A percentile compares a stretch with the other conserved stretches of the same genome.
Conservation (phyloP, 2,797 vertebrate genomes). For the Mormyrus proboscirostris region DNA sequence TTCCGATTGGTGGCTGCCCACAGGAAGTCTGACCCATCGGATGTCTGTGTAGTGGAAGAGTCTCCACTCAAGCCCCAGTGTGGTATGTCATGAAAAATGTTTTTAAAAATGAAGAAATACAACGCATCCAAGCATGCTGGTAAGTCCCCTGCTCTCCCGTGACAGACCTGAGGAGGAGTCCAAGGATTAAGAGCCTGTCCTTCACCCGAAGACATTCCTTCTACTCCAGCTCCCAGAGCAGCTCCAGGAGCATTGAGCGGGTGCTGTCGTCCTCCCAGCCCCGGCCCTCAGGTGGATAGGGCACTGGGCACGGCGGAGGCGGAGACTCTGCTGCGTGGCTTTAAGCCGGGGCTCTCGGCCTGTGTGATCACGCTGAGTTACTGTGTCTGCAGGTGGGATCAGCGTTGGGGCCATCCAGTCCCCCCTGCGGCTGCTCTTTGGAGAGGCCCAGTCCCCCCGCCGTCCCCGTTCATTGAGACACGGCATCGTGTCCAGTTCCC, state of each 20-base stretch:
- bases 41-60: constrained; percentile 80
- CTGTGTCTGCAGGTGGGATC: constrained; percentile 29
- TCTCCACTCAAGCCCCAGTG: constrained; percentile 77
- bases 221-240: constrained; percentile 64
- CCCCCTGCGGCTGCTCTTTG: constrained; percentile 83
- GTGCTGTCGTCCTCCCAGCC: constrained; percentile 56
- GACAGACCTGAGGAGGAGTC: constrained; percentile 76
- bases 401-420: constrained; percentile 56
- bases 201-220: constrained; percentile 68
- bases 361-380: neutral
- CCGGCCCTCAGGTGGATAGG: constrained; percentile 38
- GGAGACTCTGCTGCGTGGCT: neutral
- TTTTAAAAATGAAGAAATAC: neutral
- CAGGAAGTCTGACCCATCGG: constrained; percentile 70
- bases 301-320: neutral
- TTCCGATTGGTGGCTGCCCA: neutral
- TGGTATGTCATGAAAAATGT: constrained; percentile 54
- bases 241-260: constrained; percentile 65
- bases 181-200: constrained; percentile 72
- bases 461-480: constrained; percentile 43
- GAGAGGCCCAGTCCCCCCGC: constrained; percentile 59
- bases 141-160: neutral
- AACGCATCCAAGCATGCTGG: neutral
- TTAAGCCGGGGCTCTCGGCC: neutral
- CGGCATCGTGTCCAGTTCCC: constrained; percentile 37